A percentile compares a stretch with the other conserved stretches of the same genome.
Evolutionary conservation across 2,888 invertebrate species (phyloP).

Genomic region (Ectropis crepuscularia): DNA sequence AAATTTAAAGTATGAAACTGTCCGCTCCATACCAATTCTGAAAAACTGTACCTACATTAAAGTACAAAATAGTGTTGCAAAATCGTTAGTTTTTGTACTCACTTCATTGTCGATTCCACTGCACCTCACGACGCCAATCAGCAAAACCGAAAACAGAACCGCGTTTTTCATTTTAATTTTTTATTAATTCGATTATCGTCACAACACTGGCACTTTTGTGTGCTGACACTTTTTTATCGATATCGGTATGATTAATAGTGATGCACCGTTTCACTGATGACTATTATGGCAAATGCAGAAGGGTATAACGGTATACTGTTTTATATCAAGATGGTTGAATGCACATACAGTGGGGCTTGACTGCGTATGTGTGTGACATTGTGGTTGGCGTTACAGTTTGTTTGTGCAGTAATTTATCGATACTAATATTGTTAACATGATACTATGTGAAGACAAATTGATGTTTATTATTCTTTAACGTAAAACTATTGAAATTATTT

Average conservation of each 20-base stretch:
- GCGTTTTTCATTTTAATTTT: constrained; percentile 67
- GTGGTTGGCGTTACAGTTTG: constrained; percentile 6
- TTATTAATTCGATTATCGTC: constrained; percentile 47
- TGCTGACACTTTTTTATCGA: constrained; percentile 37
- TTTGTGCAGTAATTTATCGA: constrained; percentile 1
- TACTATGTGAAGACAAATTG: neutral
- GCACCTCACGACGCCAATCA: constrained; percentile 71
- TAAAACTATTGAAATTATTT: neutral
- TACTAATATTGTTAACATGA: neutral
- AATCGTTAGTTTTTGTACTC: constrained; percentile 33
- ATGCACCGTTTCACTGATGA: constrained; percentile 41
- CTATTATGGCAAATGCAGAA: constrained; percentile 70
- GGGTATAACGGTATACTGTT: constrained; percentile 61
- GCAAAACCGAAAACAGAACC: constrained; percentile 66
- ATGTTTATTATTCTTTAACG: too few relatives aligned
- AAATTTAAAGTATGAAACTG: too few relatives aligned
- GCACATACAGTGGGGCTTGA: constrained; percentile 65
- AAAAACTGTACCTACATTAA: too few relatives aligned
- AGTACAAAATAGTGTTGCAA: neutral
- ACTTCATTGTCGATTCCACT: constrained; percentile 76
- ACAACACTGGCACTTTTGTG: constrained; percentile 67
- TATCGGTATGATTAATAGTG: constrained; percentile 24
- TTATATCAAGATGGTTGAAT: constrained; percentile 69
- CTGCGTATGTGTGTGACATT: neutral
- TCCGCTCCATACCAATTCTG: too few relatives aligned